A percentile compares a stretch with the other conserved stretches of the same genome.
Evolutionary conservation across 2,113 vertebrate species (phyloP).

Genomic region (Phodopus roborovskii): DNA sequence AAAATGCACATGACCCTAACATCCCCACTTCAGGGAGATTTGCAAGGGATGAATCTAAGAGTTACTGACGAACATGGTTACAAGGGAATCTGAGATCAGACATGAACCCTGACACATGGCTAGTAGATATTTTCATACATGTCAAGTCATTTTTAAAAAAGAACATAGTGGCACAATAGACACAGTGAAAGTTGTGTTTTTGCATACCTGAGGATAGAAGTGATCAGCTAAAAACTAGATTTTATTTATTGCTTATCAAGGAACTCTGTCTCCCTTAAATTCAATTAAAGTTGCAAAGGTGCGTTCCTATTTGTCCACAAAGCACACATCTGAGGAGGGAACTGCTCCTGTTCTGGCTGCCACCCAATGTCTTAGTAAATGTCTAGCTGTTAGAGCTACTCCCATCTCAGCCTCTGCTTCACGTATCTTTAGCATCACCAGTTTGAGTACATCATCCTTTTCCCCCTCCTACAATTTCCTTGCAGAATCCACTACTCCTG

Average conservation of each 20-base stretch:
- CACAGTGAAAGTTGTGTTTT: neutral
- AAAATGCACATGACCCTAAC: neutral
- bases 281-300: neutral
- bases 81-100: neutral
- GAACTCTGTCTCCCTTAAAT: neutral
- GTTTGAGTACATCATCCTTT: neutral
- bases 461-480: neutral
- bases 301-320: neutral
- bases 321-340: neutral
- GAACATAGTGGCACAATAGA: neutral
- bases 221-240: neutral
- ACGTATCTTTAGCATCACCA: neutral
- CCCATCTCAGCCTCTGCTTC: neutral
- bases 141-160: neutral
- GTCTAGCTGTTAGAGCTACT: neutral
- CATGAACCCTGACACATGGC: neutral
- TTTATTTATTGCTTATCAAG: constrained; percentile 31
- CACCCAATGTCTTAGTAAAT: neutral
- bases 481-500: neutral
- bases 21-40: neutral
- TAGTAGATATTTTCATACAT: constrained; percentile 25
- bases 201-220: neutral
- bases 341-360: neutral
- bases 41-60: constrained; percentile 11
- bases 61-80: neutral